Evolutionary conservation across 2,113 vertebrate species (phyloP).

Genomic region (Macrotus californicus): DNA sequence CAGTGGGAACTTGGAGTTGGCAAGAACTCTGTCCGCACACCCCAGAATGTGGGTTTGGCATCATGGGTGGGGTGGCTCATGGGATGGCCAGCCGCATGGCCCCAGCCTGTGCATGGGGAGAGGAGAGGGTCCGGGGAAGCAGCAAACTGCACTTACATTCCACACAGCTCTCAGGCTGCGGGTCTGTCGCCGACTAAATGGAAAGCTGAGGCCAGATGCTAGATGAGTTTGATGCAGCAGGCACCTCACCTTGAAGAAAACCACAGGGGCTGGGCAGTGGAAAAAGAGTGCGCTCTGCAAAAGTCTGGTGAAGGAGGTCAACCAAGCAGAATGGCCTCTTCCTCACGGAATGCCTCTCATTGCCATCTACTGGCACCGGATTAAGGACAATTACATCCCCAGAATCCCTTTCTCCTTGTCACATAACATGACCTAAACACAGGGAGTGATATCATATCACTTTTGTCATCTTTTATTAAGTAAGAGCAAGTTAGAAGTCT

Average conservation of each 20-base stretch:
- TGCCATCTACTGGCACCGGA: background rate
- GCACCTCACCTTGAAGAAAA: background rate
- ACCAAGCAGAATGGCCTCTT: background rate
- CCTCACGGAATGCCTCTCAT: background rate
- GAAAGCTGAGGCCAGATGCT: background rate
- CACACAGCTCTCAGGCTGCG: fast-evolving
- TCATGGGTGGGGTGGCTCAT: background rate
- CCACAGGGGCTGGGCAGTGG: fast-evolving
- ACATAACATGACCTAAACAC: background rate
- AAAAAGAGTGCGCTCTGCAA: background rate
- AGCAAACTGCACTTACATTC: fast-evolving
- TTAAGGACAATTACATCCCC: background rate
- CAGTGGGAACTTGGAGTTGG: no score
- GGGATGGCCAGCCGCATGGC: background rate
- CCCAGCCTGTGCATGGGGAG: fast-evolving
- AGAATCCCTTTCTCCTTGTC: background rate
- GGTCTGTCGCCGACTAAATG: background rate
- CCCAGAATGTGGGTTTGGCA: no score
- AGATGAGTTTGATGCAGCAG: background rate
- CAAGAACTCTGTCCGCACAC: background rate
- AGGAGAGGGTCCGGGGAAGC: background rate
- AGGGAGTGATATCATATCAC: background rate
- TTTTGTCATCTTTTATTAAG: background rate
- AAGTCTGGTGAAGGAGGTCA: background rate
- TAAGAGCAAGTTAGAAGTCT: background rate